Evolutionary conservation across 2,888 invertebrate species (phyloP).

Genomic region (Apotomis capreana): DNA sequence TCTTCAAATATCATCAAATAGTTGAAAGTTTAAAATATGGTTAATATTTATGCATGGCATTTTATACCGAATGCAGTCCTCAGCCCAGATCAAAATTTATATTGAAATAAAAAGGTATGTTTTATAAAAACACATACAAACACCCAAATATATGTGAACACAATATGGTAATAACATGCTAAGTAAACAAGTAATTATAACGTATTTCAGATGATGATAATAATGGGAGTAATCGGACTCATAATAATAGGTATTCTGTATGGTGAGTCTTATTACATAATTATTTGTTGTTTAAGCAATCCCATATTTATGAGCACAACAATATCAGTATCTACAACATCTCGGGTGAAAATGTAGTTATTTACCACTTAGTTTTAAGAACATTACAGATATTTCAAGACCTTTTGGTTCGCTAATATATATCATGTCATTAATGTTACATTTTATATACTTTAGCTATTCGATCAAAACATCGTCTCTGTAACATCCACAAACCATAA

Average conservation of each 20-base stretch:
- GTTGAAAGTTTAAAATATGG: too few species aligned
- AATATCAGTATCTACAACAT: constrained; percentile 4
- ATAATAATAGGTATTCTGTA: constrained; percentile 42
- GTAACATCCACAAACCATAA: not conserved
- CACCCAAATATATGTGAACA: too few species aligned
- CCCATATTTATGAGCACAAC: constrained; percentile 17
- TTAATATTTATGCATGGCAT: too few species aligned
- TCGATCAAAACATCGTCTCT: not conserved
- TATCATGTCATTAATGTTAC: not conserved
- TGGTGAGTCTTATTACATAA: constrained; percentile 30
- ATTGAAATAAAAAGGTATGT: not conserved
- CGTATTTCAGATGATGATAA: constrained; percentile 42
- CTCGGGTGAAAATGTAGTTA: constrained; percentile 4
- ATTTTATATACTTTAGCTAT: not conserved
- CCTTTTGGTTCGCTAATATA: not conserved
- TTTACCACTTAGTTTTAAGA: not conserved
- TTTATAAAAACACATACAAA: not conserved
- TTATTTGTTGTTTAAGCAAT: constrained; percentile 20
- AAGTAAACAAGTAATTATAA: constrained; percentile 37
- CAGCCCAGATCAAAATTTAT: not conserved
- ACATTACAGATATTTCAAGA: not conserved
- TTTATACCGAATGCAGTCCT: too few species aligned
- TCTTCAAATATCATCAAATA: too few species aligned
- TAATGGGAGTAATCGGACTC: constrained; percentile 41
- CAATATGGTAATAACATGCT: not conserved